Conservation (phyloP, 1,140 invertebrate genomes). For the Ips nitidus region DNA sequence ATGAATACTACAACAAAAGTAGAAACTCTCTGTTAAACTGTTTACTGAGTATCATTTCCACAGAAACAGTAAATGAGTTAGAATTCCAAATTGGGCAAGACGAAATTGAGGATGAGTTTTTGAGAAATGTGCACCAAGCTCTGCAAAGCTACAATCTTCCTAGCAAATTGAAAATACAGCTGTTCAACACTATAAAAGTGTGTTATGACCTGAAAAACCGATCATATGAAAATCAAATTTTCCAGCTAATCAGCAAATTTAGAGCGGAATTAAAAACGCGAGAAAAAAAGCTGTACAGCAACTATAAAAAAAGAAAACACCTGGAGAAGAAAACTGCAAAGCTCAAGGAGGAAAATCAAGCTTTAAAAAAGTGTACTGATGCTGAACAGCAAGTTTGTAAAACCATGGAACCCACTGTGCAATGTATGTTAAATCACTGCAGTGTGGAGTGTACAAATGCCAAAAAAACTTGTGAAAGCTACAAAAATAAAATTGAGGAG, state of each 20-base stretch:
- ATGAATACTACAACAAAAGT: conserved; percentile 31
- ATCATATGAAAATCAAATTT: conserved; percentile 21
- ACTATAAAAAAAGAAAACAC: conserved; percentile 13
- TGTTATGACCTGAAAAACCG: conserved; percentile 25
- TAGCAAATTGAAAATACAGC: conserved; percentile 3
- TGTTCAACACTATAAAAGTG: conserved; percentile 18
- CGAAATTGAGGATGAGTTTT: conserved; percentile 23
- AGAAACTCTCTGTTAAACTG: conserved; percentile 29
- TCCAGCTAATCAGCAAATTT: conserved; percentile 27
- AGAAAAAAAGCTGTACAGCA: conserved; percentile 20
- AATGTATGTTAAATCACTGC: conserved; percentile 31
- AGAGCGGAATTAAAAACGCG: conserved; percentile 21
- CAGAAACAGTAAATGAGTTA: not conserved
- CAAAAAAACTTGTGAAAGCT: conserved; percentile 4
- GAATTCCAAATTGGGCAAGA: not conserved
- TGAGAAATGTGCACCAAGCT: conserved; percentile 12
- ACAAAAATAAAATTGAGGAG: conserved; percentile 28
- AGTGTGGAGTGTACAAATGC: conserved; percentile 19
- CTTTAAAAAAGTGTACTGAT: conserved; percentile 14
- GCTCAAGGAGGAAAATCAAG: conserved; percentile 19
- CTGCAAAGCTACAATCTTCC: conserved; percentile 11
- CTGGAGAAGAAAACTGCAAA: conserved; percentile 28
- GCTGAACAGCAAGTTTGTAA: not conserved
- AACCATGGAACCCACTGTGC: conserved; percentile 5
- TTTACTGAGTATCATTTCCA: conserved; percentile 26